Evolutionary conservation across 2,797 vertebrate genomes (phyloP).

Genomic region (Spinus pinus): DNA sequence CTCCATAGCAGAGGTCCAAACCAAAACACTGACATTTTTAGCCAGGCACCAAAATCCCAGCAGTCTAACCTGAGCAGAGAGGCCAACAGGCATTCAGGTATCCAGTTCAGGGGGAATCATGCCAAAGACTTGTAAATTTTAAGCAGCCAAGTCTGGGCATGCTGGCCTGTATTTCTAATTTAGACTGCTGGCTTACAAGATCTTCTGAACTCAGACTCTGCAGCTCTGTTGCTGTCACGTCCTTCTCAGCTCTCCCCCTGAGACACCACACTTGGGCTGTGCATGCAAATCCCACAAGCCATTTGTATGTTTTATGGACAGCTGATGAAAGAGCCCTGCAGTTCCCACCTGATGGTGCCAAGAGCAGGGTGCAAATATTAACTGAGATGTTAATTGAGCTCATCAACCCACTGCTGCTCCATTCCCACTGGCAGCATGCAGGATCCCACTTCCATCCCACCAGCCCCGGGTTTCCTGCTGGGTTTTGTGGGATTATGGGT

Average conservation of each 20-base stretch:
- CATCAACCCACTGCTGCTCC: background rate
- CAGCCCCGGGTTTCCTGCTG: background rate
- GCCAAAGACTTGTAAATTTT: background rate
- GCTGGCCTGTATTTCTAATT: background rate
- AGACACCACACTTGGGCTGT: background rate
- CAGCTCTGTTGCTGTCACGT: background rate
- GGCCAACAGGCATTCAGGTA: background rate
- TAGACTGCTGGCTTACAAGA: background rate
- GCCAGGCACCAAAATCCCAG: background rate
- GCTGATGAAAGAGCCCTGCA: background rate
- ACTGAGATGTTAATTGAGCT: background rate
- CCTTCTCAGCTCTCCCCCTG: background rate
- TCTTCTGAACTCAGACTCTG: background rate
- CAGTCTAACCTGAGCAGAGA: rapidly evolving
- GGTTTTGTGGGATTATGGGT: background rate
- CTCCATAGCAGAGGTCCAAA: background rate
- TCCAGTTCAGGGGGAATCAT: background rate
- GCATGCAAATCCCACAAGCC: background rate
- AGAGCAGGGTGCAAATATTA: background rate
- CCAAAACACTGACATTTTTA: background rate
- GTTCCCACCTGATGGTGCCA: background rate
- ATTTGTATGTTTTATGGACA: background rate
- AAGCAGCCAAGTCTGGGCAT: background rate
- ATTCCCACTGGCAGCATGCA: background rate
- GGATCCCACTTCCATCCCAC: background rate